Evolutionary conservation across 2,797 vertebrate species (phyloP).

Genomic region (Syngnathus acus): DNA sequence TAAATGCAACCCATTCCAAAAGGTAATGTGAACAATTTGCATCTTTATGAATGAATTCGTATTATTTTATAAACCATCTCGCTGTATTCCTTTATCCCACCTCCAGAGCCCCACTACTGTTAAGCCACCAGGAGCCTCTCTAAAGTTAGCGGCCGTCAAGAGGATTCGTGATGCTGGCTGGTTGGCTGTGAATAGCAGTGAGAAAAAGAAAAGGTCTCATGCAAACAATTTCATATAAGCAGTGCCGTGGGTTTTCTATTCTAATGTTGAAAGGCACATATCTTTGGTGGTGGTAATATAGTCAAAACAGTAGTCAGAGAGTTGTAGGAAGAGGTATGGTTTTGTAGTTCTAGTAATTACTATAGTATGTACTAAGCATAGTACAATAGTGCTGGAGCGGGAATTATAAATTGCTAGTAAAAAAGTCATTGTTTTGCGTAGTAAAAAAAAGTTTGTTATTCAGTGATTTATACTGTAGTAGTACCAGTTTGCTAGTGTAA

Average conservation of each 20-base stretch:
- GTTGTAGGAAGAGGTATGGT: not conserved
- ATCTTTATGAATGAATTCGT: not conserved
- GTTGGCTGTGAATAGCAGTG: constrained; percentile 74
- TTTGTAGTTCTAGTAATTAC: not conserved
- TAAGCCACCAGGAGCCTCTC: constrained; percentile 68
- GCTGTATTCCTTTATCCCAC: constrained; percentile 29
- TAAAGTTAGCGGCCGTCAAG: constrained; percentile 77
- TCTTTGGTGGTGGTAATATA: not conserved
- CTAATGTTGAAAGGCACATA: not conserved
- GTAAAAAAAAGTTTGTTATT: not conserved
- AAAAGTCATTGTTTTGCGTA: not conserved
- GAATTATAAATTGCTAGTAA: not conserved
- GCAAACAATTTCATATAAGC: constrained; percentile 80
- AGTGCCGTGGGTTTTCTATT: not conserved
- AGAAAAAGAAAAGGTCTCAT: constrained; percentile 78
- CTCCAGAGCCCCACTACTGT: constrained; percentile 47
- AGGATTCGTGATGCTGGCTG: constrained; percentile 82
- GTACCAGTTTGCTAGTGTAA: not conserved
- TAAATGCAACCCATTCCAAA: constrained; percentile 44
- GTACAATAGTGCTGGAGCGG: not conserved
- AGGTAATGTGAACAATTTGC: constrained; percentile 57
- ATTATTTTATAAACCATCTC: not conserved
- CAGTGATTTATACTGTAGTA: not conserved
- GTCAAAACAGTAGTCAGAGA: not conserved
- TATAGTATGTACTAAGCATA: not conserved